A percentile compares a stretch with the other conserved stretches of the same genome.
phyloP scores from a whole-genome alignment of 1,140 invertebrate species.

The Sminthurides bifidus region DNA sequence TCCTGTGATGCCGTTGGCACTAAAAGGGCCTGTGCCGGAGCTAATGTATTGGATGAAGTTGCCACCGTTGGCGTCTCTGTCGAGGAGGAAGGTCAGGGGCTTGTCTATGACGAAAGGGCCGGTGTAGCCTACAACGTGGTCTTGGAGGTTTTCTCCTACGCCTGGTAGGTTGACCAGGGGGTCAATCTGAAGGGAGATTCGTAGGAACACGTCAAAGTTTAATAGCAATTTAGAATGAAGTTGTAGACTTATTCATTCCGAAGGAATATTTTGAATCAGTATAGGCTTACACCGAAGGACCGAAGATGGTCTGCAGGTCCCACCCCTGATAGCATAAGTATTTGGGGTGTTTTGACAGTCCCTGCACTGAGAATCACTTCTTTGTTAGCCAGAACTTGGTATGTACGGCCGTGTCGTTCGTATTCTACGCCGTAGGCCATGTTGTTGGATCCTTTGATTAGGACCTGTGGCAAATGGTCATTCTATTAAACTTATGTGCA shows the following conservation, averaged over 20 bases:
- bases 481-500: neutral
- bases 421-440: constrained; percentile 28
- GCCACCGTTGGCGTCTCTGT: constrained; percentile 14
- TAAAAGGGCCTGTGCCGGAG: constrained; percentile 22
- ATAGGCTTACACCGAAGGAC: constrained; percentile 34
- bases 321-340: constrained; percentile 47
- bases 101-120: constrained; percentile 19
- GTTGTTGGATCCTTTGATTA: constrained; percentile 24
- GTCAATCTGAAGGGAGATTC: constrained; percentile 8
- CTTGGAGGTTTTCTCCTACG: constrained; percentile 64
- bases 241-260: neutral
- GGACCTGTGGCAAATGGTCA: constrained; percentile 12
- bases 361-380: constrained; percentile 31
- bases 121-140: constrained; percentile 33
- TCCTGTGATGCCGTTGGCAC: constrained; percentile 19
- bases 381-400: constrained; percentile 15
- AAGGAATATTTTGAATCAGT: constrained; percentile 1
- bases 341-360: constrained; percentile 39
- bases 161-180: constrained; percentile 47
- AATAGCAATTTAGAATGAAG: neutral
- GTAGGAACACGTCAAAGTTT: neutral
- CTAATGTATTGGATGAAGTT: constrained; percentile 16
- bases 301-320: constrained; percentile 42
- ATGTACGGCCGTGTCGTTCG: constrained; percentile 10
- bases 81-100: constrained; percentile 18